Conservation (phyloP, 2,797 vertebrate species). For the Xenentodon cancila region DNA sequence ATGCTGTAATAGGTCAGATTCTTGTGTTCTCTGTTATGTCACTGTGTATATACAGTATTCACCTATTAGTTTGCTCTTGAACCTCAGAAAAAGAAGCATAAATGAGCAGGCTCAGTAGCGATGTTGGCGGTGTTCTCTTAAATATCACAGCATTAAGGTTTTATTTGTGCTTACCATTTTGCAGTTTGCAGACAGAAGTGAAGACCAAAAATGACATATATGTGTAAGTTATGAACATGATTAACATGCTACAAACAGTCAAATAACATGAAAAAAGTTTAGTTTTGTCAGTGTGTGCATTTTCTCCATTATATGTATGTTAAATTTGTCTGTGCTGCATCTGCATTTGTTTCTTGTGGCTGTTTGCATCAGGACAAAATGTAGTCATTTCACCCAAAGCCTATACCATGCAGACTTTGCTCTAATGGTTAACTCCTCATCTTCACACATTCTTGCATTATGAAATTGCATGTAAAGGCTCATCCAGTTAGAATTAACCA, state of each 20-base stretch:
- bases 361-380: constrained; percentile 19
- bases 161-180: constrained; percentile 68
- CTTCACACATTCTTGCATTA: constrained; percentile 48
- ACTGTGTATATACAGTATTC: neutral
- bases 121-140: constrained; percentile 16
- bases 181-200: constrained; percentile 77
- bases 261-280: constrained; percentile 51
- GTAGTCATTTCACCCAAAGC: constrained; percentile 37
- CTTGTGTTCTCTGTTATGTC: constrained; percentile 9
- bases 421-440: constrained; percentile 39
- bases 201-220: constrained; percentile 71
- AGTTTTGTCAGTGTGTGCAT: constrained; percentile 53
- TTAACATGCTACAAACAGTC: constrained; percentile 44
- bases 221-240: constrained; percentile 67
- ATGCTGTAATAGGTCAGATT: constrained; percentile 84
- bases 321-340: constrained; percentile 29
- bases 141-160: constrained; percentile 41
- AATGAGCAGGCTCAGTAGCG: neutral
- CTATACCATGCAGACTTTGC: constrained; percentile 27
- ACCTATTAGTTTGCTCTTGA: neutral
- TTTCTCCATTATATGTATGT: constrained; percentile 46
- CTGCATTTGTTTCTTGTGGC: constrained; percentile 44
- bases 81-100: neutral
- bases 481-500: constrained; percentile 34
- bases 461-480: constrained; percentile 49